These are phyloP conservation scores for Gouania willdenowi DNA, from an alignment of 2,797 vertebrate genomes.

Conservation along the genomic window DNA sequence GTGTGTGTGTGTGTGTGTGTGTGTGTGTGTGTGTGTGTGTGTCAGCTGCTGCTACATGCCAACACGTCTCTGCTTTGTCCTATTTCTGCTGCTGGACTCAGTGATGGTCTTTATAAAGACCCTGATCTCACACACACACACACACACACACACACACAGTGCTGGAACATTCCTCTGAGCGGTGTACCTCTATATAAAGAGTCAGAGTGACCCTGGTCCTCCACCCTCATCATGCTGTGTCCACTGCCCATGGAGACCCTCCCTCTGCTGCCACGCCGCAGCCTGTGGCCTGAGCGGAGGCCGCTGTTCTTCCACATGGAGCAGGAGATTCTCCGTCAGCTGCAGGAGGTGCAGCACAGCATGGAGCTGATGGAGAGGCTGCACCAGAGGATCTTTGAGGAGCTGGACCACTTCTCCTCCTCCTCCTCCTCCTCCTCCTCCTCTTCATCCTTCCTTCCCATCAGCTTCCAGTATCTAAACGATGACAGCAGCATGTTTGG, in stretches of 20 bases:
- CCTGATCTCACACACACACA: constrained; percentile 36
- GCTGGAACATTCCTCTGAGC: constrained; percentile 69
- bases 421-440: constrained; percentile 10
- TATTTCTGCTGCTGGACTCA: constrained; percentile 17
- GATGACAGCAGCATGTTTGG: constrained; percentile 51
- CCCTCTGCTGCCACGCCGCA: constrained; percentile 74
- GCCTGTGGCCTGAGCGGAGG: constrained; percentile 75
- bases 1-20: not conserved
- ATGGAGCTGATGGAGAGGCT: constrained; percentile 73
- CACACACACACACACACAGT: constrained; percentile 12
- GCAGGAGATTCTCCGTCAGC: constrained; percentile 72
- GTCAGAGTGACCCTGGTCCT: not conserved
- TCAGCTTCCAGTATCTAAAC: constrained; percentile 58
- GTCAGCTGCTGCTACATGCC: constrained; percentile 11
- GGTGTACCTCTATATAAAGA: not conserved
- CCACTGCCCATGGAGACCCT: constrained; percentile 55
- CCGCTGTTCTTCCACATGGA: constrained; percentile 73
- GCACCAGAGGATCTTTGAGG: constrained; percentile 74
- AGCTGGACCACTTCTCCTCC: constrained; percentile 60
- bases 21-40: not conserved
- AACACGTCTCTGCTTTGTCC: constrained; percentile 15
- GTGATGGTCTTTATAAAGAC: constrained; percentile 17
- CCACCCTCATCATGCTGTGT: constrained; percentile 63
- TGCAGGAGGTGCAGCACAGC: constrained; percentile 74
- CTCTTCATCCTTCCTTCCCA: constrained; percentile 47